Evolutionary conservation across 2,113 vertebrate species (phyloP), one percentile per base, ranked within the genome.

Genomic region (Naja naja): DNA sequence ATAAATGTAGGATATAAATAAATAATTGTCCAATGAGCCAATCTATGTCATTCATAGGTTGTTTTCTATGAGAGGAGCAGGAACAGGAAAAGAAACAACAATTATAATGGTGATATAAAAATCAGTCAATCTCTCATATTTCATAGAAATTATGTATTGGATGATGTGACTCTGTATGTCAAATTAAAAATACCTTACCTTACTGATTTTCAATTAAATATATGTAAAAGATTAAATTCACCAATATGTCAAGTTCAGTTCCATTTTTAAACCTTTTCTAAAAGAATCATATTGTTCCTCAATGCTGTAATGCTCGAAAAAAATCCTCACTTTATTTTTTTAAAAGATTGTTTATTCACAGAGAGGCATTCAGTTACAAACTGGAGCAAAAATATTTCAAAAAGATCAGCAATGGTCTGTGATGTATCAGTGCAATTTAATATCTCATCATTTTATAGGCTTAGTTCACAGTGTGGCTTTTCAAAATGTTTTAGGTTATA

Each of bases 241-340:
- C 85, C 87, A 95, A 55, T 89, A 95, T 64, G 64, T 94, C 93
- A 93, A 94, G 94, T 91, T 89, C 53, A 96, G 89, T 93, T 96
- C 95, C 95, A 96, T 94, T 94, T 81, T 47, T 94, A 60, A 47
- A 56, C 20, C 25, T 64, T 81, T 85, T 96, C 97, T 96, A 96
- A 91, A 91, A 94, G 6, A 91, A 96, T 39, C 52, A 95, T 94
- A 95, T 94, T 96, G 25, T 96, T 96, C 39, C 30, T 91, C 94
- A 96, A 95, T 64, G 95, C 94, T 96, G 94, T 95, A 87, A 96
- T 97, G 97, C 95, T 94, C 93, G 23, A 52, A 30, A 25, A 97
- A 97, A 97, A 96, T 97, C 96, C 96, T 97, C 94, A 97, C 92
- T 97, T 97, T 96, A 96, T 94, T 97, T 97, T 95, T 96, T 95